Evolutionary conservation across 2,797 vertebrate species (phyloP), one percentile per base, ranked within the genome.

Genomic region (Limosa lapponica): DNA sequence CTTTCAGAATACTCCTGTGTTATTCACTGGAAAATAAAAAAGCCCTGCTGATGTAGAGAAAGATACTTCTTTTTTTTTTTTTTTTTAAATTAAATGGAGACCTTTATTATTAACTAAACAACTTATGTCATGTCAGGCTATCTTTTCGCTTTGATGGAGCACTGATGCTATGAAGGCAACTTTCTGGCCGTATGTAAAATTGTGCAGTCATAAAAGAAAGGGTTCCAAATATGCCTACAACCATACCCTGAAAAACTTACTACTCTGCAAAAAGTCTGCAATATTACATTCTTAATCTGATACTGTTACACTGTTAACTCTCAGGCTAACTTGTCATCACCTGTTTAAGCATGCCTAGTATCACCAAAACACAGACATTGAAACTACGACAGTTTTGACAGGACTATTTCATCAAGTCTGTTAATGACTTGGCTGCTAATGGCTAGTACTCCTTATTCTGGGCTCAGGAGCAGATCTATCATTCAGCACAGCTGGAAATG

Each of bases 381-480:
- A 82, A 95, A 95, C 48, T 87, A 86, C 88, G 95, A 75, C 58
- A 89, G 78, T 89, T 96, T 84, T 95, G 92, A 93, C 90, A 93
- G 51, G 81, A 52, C 43, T 55, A 25, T 85, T 95, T 96, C 78
- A 90, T 79, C 95, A 87, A 86, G 37, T 87, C 62, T 73, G 22
- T 54, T 82, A 87, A 82, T 72, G 77, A 82, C 81, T 84, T 54
- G 18, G 62, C 54, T 95, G 27, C 72, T 93, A 72, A 84, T 11
- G 70, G 66, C 58, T 58, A 36, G 27, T 55, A 61, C 22, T 92
- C 51, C 62, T 79, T 79, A 39, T 59, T 70, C 89, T 34, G 64
- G 71, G 46, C 55, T 85, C 43, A 16, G 67, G 3, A 92, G 71
- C 55, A 82, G 62, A 92, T 44, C 34, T 51, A 43, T 92, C 87